Evolutionary conservation across 2,113 vertebrate genomes (phyloP), one percentile per base, ranked within the genome.

Genomic region (Panurus biarmicus): DNA sequence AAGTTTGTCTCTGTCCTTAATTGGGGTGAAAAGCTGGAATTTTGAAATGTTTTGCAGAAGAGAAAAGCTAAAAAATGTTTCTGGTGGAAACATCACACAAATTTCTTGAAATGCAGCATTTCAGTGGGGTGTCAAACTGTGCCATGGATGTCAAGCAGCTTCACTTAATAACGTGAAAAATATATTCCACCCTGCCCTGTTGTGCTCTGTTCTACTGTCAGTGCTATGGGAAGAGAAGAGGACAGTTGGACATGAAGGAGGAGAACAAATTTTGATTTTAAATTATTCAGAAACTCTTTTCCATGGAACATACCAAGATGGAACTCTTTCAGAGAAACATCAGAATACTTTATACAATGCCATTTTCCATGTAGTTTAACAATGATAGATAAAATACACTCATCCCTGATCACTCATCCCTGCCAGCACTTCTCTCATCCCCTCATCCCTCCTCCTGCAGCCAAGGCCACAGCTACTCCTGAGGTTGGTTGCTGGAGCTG

Each of bases 371-470:
- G 2, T 22, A 57, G 57, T 54, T 74, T 50, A 69, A 58, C 31
- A 58, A n/a, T 0, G 0, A 35, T 21, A 44, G 38, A 62, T 65
- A 74, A 83, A 80, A 83, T n/a, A 26, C 0, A 0, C 1, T 0
- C 2, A 3, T 65, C 58, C 40, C n/a, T 1, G 5, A 31, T 38
- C 74, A 18, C 61, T 71, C 29, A 42, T 50, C 11, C 31, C 22
- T 18, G 12, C 6, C 45, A 75, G 38, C n/a, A 47, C 6, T 85
- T 77, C 70, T 50, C 47, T 79, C 5, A 2, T 38, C 17, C 57
- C 45, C 33, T 73, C 3, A 0, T 69, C 17, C 44, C 33, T 88
- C 22, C 44, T 89, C 29, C 28, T 77, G 70, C 40, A 21, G 29
- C 35, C 1, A 1, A 57, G 19, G 54, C 40, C 56, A 29, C 11